A percentile compares a stretch with the other conserved stretches of the same genome.
These are phyloP conservation scores for Heliconius melpomene DNA, from an alignment of 1,140 invertebrate species.

Conservation along the genomic window DNA sequence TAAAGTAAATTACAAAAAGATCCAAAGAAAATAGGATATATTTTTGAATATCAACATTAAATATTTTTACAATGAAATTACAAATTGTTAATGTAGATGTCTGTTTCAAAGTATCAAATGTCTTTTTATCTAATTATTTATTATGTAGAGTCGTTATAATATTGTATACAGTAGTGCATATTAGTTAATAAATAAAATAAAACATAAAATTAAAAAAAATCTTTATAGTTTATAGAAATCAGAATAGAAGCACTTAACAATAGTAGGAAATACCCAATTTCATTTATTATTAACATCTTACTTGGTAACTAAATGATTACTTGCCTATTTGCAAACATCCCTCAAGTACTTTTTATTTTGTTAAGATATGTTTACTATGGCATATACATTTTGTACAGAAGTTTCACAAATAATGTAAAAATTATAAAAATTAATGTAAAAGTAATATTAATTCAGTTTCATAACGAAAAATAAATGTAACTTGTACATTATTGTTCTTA, in stretches of 20 bases:
- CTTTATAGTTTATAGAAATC: neutral
- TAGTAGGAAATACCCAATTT: neutral
- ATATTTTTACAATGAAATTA: constrained; percentile 4
- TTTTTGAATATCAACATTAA: neutral
- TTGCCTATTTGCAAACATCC: no score
- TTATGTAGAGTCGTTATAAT: neutral
- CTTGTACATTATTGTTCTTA: neutral
- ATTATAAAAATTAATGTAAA: no score
- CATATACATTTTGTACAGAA: no score
- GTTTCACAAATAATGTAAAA: no score
- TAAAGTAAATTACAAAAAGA: neutral
- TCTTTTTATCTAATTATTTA: neutral
- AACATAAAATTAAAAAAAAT: neutral
- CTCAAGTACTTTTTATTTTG: no score
- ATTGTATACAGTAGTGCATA: neutral
- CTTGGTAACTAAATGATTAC: no score
- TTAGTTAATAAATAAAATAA: neutral
- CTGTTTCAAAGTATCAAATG: neutral
- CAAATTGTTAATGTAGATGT: neutral
- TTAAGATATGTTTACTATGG: no score
- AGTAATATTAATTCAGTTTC: no score
- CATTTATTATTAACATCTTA: no score
- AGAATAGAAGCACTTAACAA: neutral
- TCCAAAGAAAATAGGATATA: neutral
- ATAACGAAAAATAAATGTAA: no score